Percentiles rank a stretch among this genome's conserved stretches.
phyloP scores from a whole-genome alignment of 2,797 vertebrate species.

The Syngnathus rostellatus region DNA sequence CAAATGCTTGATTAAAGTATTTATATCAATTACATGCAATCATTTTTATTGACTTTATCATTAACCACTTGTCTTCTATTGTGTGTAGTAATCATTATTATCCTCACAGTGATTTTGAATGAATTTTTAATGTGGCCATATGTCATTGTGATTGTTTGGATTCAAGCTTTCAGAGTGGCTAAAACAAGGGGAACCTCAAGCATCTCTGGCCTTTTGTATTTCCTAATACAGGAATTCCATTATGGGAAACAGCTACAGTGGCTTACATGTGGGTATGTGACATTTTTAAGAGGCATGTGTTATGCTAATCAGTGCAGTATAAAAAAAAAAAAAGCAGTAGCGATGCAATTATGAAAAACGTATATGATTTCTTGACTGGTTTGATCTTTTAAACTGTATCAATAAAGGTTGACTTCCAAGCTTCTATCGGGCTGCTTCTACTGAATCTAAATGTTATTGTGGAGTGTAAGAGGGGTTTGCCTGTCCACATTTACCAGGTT shows the following conservation, averaged over 20 bases:
- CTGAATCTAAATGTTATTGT: not conserved
- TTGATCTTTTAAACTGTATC: conserved; percentile 60
- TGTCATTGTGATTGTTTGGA: not conserved
- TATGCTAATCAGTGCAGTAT: conserved; percentile 38
- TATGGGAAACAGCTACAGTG: not conserved
- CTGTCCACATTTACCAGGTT: too few relatives aligned
- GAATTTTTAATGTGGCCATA: not conserved
- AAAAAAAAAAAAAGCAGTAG: conserved; percentile 30
- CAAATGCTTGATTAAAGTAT: not conserved
- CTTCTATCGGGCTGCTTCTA: conserved; percentile 30
- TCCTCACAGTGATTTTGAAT: not conserved
- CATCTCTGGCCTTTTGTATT: conserved; percentile 3
- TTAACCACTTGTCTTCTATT: not conserved
- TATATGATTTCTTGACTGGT: conserved; percentile 44
- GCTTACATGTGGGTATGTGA: not conserved
- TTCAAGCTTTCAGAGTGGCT: not conserved
- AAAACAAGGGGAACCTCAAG: not conserved
- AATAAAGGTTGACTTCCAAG: conserved; percentile 73
- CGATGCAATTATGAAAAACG: conserved; percentile 59
- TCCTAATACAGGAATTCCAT: not conserved
- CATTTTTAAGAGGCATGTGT: conserved; percentile 27
- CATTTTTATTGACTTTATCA: not conserved
- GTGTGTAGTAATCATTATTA: not conserved
- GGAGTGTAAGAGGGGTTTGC: too few relatives aligned
- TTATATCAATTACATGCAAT: not conserved